Conservation (phyloP, 2,888 invertebrate genomes). For the Microctonus brassicae region DNA sequence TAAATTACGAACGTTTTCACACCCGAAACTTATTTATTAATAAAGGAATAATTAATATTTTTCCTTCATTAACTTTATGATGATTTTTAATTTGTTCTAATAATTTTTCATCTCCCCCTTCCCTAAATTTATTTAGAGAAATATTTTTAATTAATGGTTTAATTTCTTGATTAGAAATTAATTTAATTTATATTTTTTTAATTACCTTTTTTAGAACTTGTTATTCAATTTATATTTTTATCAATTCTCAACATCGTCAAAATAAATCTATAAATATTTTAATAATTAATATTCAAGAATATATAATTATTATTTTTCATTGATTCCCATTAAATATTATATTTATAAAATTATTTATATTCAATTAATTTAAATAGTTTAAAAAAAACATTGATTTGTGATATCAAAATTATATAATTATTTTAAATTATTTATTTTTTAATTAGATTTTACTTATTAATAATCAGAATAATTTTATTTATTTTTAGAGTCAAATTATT, state of each 20-base stretch:
- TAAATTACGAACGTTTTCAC: conserved; percentile 74
- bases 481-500: conserved; percentile 38
- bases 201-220: conserved; percentile 75
- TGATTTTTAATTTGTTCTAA: conserved; percentile 77
- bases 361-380: conserved; percentile 76
- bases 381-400: conserved; percentile 79
- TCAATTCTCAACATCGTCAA: conserved; percentile 75
- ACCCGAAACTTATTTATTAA: conserved; percentile 77
- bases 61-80: conserved; percentile 74
- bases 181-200: conserved; percentile 73
- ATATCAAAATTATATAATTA: conserved; percentile 71
- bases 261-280: too few species aligned
- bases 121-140: conserved; percentile 78
- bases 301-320: conserved; percentile 76
- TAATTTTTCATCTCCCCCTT: conserved; percentile 79
- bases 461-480: conserved; percentile 68
- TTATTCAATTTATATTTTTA: conserved; percentile 78
- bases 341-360: conserved; percentile 72
- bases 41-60: conserved; percentile 76
- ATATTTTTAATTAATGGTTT: conserved; percentile 38
- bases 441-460: conserved; percentile 69
- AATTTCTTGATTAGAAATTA: conserved; percentile 68
- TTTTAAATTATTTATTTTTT: conserved; percentile 72
- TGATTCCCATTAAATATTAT: conserved; percentile 76
- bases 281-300: conserved; percentile 68